Conservation (phyloP, 2,888 invertebrate species). For the Acanthosepion pharaonis region DNA sequence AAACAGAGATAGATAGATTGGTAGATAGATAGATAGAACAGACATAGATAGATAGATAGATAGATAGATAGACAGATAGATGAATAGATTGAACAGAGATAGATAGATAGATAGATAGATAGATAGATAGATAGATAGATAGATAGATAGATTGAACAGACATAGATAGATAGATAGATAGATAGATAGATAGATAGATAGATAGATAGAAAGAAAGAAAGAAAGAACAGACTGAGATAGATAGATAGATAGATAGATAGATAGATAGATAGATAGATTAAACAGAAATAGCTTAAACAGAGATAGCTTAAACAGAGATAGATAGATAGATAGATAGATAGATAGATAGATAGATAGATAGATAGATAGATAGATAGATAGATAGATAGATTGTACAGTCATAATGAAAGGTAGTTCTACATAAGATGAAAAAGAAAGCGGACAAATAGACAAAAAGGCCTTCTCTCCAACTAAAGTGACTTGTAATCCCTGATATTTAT, state of each 20-base stretch:
- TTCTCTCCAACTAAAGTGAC: neutral
- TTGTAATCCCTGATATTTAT: neutral
- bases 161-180: neutral
- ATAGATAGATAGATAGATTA: neutral
- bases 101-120: neutral
- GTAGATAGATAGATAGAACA: neutral
- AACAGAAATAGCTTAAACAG: too few relatives aligned
- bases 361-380: neutral
- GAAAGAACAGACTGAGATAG: neutral
- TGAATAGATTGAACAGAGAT: too few relatives aligned
- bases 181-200: neutral
- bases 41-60: too few relatives aligned
- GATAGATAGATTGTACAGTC: too few relatives aligned
- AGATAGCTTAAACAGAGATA: neutral
- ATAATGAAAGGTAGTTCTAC: too few relatives aligned
- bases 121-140: neutral
- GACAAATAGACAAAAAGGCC: neutral
- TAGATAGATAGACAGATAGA: too few relatives aligned
- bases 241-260: neutral
- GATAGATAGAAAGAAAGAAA: neutral
- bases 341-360: neutral
- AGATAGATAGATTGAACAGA: neutral
- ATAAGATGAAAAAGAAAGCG: too few relatives aligned
- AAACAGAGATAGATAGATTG: neutral
- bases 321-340: neutral